Conservation (phyloP, 2,113 vertebrate genomes). For the Neofelis nebulosa region DNA sequence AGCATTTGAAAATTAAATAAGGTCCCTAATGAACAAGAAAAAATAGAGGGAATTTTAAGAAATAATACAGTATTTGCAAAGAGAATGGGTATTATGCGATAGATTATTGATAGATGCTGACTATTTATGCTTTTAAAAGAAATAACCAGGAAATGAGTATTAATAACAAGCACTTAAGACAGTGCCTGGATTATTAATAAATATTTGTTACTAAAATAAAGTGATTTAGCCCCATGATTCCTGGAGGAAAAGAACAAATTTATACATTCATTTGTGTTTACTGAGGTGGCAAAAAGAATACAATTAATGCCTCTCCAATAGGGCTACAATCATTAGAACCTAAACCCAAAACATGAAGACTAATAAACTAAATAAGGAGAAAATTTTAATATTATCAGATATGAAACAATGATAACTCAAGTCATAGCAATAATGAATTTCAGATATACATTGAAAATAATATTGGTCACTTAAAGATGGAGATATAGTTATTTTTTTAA, state of each 20-base stretch:
- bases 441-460: slow-evolving; percentile 25
- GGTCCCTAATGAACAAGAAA: background rate
- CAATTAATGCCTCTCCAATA: background rate
- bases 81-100: background rate
- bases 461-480: background rate
- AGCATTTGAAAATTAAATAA: background rate
- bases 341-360: background rate
- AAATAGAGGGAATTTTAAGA: background rate
- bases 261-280: background rate
- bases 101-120: background rate
- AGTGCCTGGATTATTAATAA: background rate
- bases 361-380: background rate
- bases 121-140: background rate
- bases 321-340: background rate
- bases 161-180: background rate
- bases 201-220: background rate
- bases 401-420: background rate
- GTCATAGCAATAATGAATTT: background rate
- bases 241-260: background rate
- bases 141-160: background rate
- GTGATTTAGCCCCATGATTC: slow-evolving; percentile 5
- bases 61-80: background rate
- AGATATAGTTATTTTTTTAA: background rate
- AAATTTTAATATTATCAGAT: background rate
- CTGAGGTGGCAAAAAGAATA: background rate